Conservation (phyloP, 64 coral and sea anemone genomes). For the Anthopleura sola region DNA sequence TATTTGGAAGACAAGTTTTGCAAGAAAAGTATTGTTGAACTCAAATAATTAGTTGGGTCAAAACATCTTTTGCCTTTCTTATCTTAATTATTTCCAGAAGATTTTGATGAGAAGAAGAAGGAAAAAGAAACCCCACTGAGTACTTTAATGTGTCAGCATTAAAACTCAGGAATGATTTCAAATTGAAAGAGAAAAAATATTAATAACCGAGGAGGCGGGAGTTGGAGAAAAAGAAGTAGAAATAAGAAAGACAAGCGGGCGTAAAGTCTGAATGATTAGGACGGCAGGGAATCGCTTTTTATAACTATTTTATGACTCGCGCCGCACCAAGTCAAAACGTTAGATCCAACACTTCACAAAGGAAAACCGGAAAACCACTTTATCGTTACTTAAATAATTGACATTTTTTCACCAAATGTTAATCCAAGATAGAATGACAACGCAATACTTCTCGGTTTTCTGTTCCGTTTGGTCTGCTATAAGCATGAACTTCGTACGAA, state of each 20-base stretch:
- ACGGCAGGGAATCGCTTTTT: too few relatives aligned
- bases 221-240: not conserved
- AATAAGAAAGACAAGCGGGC: not conserved
- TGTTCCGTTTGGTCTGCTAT: not conserved
- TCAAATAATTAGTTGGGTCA: not conserved
- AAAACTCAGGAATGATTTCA: not conserved
- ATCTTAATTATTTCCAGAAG: not conserved
- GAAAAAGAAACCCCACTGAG: not conserved
- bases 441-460: not conserved
- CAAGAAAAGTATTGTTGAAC: not conserved
- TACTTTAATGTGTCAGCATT: not conserved
- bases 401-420: conserved; percentile 10
- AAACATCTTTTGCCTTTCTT: not conserved
- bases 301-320: not conserved
- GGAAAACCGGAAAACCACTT: conserved; percentile 1
- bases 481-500: not conserved
- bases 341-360: not conserved
- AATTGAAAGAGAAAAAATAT: not conserved
- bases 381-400: not conserved
- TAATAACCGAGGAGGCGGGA: not conserved
- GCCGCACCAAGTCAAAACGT: not conserved
- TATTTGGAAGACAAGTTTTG: not conserved
- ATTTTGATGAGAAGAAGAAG: too few relatives aligned
- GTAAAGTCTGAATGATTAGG: not conserved
- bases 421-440: conserved; percentile 16